Percentiles rank a stretch among this genome's conserved stretches.
Conservation (phyloP, 2,888 invertebrate species). For the Polyommatus icarus region DNA sequence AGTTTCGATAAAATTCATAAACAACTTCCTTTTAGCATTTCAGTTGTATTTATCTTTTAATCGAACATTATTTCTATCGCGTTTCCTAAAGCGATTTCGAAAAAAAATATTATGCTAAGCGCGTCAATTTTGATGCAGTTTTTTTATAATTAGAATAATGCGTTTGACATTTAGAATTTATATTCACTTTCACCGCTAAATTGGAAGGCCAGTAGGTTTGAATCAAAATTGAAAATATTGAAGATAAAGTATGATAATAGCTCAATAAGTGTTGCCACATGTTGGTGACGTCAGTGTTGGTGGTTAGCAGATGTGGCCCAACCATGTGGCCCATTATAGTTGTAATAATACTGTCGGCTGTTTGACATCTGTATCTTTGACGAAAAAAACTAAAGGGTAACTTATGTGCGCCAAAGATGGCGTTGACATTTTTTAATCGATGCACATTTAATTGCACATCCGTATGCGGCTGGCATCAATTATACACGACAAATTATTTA, state of each 20-base stretch:
- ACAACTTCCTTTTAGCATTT: neutral
- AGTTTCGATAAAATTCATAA: neutral
- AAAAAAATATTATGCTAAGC: neutral
- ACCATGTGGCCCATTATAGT: conserved; percentile 54
- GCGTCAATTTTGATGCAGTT: conserved; percentile 11
- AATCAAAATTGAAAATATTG: conserved; percentile 25
- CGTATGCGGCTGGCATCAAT: conserved; percentile 1
- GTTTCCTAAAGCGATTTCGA: conserved; percentile 10
- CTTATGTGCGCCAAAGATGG: conserved; percentile 36
- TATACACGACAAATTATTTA: conserved; percentile 28
- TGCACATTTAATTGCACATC: conserved; percentile 26
- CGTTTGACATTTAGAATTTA: conserved; percentile 2
- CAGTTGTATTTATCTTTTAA: neutral
- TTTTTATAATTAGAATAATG: neutral
- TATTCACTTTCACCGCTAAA: neutral
- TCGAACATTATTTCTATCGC: neutral
- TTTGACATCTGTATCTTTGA: conserved; percentile 66
- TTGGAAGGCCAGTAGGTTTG: neutral
- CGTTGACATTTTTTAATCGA: conserved; percentile 29
- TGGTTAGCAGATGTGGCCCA: conserved; percentile 65
- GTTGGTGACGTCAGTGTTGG: conserved; percentile 65
- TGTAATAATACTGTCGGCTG: conserved; percentile 54
- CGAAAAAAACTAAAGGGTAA: conserved; percentile 42
- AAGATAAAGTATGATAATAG: conserved; percentile 34
- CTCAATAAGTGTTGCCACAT: conserved; percentile 61